Conservation (phyloP, 2,113 vertebrate species). For the Pomatostomus ruficeps region DNA sequence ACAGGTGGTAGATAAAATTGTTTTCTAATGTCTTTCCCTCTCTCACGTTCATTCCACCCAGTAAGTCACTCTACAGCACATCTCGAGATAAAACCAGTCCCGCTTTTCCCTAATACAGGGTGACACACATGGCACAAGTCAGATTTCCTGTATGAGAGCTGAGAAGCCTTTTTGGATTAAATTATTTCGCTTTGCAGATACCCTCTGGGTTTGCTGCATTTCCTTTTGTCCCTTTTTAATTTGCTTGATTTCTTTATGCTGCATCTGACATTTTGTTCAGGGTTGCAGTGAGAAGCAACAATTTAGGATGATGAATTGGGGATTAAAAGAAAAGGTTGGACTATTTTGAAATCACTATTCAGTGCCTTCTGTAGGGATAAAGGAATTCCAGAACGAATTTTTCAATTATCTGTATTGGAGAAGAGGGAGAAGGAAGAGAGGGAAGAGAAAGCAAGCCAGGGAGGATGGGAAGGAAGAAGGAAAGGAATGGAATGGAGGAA, state of each 20-base stretch:
- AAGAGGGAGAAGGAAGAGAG: background rate
- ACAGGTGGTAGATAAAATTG: background rate
- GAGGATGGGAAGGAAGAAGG: background rate
- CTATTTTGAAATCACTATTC: slow-evolving; percentile 10
- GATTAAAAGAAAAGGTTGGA: slow-evolving; percentile 34
- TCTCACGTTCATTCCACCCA: background rate
- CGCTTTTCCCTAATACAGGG: background rate
- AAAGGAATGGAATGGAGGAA: background rate
- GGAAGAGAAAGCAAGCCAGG: background rate
- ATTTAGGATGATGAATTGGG: slow-evolving; percentile 51
- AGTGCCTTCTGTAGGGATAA: background rate
- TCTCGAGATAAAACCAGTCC: rapidly evolving
- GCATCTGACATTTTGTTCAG: slow-evolving; percentile 17
- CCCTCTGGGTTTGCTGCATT: background rate
- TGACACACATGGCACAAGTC: background rate
- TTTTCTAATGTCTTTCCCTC: background rate
- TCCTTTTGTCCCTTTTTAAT: background rate
- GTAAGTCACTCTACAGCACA: rapidly evolving
- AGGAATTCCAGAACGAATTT: slow-evolving; percentile 7
- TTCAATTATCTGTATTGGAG: slow-evolving; percentile 10
- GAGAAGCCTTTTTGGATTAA: background rate
- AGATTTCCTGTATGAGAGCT: background rate
- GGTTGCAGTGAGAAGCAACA: slow-evolving; percentile 16
- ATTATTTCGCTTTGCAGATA: background rate
- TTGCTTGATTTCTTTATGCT: slow-evolving; percentile 23